Evolutionary conservation across 2,888 invertebrate species (phyloP).

Genomic region (Pachydiplax longipennis): DNA sequence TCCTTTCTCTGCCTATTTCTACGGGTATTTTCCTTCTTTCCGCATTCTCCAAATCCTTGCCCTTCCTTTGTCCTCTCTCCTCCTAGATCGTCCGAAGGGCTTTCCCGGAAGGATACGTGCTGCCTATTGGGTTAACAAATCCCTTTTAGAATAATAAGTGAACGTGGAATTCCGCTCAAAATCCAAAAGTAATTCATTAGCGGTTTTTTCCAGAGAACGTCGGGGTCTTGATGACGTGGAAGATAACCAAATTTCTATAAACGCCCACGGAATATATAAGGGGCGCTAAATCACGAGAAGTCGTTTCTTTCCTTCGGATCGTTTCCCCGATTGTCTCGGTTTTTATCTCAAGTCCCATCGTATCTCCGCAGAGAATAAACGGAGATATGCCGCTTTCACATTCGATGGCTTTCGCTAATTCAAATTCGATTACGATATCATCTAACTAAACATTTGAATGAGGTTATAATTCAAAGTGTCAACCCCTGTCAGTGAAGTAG

Average conservation of each 20-base stretch:
- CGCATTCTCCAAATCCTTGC: not conserved
- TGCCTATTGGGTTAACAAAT: not conserved
- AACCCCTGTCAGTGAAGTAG: too few relatives aligned
- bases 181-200: not conserved
- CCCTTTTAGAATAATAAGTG: not conserved
- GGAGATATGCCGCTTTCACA: too few relatives aligned
- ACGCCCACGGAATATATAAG: too few relatives aligned
- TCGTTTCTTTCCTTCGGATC: not conserved
- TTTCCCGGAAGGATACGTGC: not conserved
- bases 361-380: too few relatives aligned
- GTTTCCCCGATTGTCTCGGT: not conserved
- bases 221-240: not conserved
- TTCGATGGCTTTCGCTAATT: too few relatives aligned
- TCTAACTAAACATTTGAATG: too few relatives aligned
- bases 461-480: too few relatives aligned
- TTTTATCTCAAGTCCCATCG: too few relatives aligned
- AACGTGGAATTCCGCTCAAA: not conserved
- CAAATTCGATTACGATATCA: too few relatives aligned
- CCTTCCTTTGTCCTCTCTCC: not conserved
- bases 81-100: not conserved
- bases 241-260: not conserved
- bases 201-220: not conserved
- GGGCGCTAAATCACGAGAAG: not conserved
- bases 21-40: not conserved
- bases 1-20: not conserved